Percentiles rank a stretch among this genome's conserved stretches.
These are phyloP conservation scores for Drosophila subquinaria DNA, from an alignment of 2,888 invertebrate species.

Conservation along the genomic window DNA sequence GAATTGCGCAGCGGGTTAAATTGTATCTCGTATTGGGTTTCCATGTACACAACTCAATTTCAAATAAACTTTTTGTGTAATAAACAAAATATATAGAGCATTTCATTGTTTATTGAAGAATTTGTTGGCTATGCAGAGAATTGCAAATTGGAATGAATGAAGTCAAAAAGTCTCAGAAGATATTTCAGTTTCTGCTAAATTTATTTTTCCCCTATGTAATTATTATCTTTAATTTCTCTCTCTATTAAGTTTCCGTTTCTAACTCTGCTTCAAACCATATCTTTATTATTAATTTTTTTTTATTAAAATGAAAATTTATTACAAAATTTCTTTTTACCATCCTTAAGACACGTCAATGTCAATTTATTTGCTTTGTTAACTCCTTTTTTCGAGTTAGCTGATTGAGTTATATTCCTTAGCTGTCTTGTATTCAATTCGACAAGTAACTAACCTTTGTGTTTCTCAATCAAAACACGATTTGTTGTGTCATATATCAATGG, in stretches of 20 bases:
- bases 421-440: not conserved
- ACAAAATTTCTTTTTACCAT: not conserved
- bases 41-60: slow-evolving; percentile 45
- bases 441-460: slow-evolving; percentile 25
- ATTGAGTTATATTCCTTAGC: slow-evolving; percentile 40
- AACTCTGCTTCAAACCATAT: no score
- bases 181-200: not conserved
- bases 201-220: not conserved
- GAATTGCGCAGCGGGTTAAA: slow-evolving; percentile 47
- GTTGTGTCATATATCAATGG: slow-evolving; percentile 42
- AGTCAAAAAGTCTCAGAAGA: not conserved
- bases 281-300: not conserved
- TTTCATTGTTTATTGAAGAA: slow-evolving; percentile 29
- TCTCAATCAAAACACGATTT: slow-evolving; percentile 58
- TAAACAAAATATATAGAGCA: slow-evolving; percentile 28
- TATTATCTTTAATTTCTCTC: not conserved
- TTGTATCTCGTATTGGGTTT: slow-evolving; percentile 38
- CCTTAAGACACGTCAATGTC: slow-evolving; percentile 9
- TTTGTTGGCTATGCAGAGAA: not conserved
- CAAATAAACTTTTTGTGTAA: slow-evolving; percentile 12
- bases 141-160: not conserved
- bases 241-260: not conserved
- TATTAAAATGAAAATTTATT: slow-evolving; percentile 1
- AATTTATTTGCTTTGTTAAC: slow-evolving; percentile 27
- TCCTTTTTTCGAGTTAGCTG: not conserved